phyloP scores from a whole-genome alignment of 2,113 vertebrate species.

The Crotalus tigris region DNA sequence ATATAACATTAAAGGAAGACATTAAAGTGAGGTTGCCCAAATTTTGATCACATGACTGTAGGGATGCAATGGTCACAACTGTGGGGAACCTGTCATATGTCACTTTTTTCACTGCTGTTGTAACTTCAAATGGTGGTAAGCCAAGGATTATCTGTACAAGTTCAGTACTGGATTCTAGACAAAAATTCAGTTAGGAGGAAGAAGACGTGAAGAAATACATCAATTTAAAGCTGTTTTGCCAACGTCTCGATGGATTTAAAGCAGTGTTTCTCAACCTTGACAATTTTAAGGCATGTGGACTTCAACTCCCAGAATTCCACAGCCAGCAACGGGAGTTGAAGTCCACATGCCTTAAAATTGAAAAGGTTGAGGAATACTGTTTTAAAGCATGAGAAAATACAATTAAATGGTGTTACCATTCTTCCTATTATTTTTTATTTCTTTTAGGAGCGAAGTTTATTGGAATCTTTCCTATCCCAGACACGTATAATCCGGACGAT shows the following conservation, averaged over 20 bases:
- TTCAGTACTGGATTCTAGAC: neutral
- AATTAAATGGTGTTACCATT: neutral
- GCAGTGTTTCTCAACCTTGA: too few relatives aligned
- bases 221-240: neutral
- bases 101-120: neutral
- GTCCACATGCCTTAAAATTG: too few relatives aligned
- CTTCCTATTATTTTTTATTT: neutral
- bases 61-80: neutral
- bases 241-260: neutral
- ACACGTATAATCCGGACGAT: slow-evolving; percentile 95
- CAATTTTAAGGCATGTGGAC: too few relatives aligned
- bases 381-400: neutral
- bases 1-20: too few relatives aligned
- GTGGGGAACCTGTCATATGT: neutral
- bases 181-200: neutral
- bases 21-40: neutral
- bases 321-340: too few relatives aligned
- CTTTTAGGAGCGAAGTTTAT: slow-evolving; percentile 91
- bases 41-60: neutral
- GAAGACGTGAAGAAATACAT: neutral
- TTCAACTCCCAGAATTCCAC: too few relatives aligned
- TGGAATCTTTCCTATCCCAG: slow-evolving; percentile 87
- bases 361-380: too few relatives aligned
- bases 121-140: neutral
- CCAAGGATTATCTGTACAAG: neutral